These are phyloP conservation scores for Portevinia maculata DNA, from an alignment of 2,888 invertebrate genomes.

Conservation along the genomic window DNA sequence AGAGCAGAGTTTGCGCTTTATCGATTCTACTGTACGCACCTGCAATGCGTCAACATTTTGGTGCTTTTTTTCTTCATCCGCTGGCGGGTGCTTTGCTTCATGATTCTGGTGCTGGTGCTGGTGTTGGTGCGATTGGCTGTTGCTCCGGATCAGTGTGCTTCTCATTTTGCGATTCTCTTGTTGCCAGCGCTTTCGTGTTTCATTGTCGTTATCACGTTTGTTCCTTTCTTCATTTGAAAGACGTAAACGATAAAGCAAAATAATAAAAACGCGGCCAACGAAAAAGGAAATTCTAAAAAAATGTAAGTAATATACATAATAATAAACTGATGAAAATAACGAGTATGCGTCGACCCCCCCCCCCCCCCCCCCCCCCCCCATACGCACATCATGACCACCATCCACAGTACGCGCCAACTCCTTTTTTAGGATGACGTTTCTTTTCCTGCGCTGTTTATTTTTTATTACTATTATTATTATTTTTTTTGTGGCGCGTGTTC, in stretches of 20 bases:
- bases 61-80: constrained; percentile 51
- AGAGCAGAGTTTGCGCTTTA: constrained; percentile 83
- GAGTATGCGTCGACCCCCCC: constrained; percentile 8
- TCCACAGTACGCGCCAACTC: not conserved
- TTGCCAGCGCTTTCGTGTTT: constrained; percentile 37
- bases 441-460: constrained; percentile 21
- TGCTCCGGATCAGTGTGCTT: constrained; percentile 28
- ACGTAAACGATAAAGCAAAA: not conserved
- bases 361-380: no score
- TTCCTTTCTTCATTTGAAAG: not conserved
- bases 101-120: constrained; percentile 23
- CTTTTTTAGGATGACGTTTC: not conserved
- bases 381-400: no score
- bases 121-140: no score
- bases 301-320: constrained; percentile 52
- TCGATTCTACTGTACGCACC: constrained; percentile 92
- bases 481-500: not conserved
- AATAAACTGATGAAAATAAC: constrained; percentile 43
- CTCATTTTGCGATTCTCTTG: constrained; percentile 17
- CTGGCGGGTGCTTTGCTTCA: constrained; percentile 31
- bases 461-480: constrained; percentile 8
- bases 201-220: not conserved
- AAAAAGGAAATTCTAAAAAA: constrained; percentile 35
- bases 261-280: not conserved
- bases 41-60: constrained; percentile 90